These are phyloP conservation scores for Graphium colonna DNA, from an alignment of 2,888 invertebrate genomes.

Conservation along the genomic window DNA sequence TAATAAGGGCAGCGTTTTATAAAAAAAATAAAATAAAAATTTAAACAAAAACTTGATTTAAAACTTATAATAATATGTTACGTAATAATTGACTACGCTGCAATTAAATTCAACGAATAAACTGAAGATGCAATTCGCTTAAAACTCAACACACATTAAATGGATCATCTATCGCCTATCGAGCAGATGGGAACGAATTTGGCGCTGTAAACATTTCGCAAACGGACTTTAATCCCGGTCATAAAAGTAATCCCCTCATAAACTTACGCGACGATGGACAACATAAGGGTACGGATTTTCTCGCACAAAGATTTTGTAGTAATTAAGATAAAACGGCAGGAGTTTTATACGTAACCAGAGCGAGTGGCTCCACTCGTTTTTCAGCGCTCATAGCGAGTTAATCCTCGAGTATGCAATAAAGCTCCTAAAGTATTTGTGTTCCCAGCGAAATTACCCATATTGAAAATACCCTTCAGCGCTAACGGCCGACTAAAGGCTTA, in stretches of 20 bases:
- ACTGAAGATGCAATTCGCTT: constrained; percentile 5
- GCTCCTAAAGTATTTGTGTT: constrained; percentile 76
- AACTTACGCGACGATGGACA: constrained; percentile 78
- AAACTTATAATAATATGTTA: no score
- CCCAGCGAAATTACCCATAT: constrained; percentile 77
- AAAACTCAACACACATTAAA: constrained; percentile 31
- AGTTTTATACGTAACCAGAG: constrained; percentile 69
- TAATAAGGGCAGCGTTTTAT: no score
- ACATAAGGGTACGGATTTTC: constrained; percentile 76
- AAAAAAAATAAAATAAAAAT: no score
- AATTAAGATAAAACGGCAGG: constrained; percentile 77
- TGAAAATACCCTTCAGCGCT: constrained; percentile 76
- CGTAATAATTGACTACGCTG: neutral
- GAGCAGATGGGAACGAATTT: constrained; percentile 54
- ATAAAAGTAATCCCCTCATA: constrained; percentile 79
- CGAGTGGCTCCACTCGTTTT: constrained; percentile 58
- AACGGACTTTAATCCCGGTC: constrained; percentile 74
- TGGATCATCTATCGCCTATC: constrained; percentile 39
- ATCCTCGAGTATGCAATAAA: constrained; percentile 77
- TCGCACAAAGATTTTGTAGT: constrained; percentile 75
- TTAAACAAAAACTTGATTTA: no score
- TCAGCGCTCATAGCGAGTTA: constrained; percentile 74
- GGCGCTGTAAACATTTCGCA: constrained; percentile 73
- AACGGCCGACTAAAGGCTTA: constrained; percentile 70
- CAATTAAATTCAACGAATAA: neutral